Percentiles rank a stretch among this genome's conserved stretches.
Evolutionary conservation across 2,797 vertebrate species (phyloP).

Genomic region (Danio jaintianensis): DNA sequence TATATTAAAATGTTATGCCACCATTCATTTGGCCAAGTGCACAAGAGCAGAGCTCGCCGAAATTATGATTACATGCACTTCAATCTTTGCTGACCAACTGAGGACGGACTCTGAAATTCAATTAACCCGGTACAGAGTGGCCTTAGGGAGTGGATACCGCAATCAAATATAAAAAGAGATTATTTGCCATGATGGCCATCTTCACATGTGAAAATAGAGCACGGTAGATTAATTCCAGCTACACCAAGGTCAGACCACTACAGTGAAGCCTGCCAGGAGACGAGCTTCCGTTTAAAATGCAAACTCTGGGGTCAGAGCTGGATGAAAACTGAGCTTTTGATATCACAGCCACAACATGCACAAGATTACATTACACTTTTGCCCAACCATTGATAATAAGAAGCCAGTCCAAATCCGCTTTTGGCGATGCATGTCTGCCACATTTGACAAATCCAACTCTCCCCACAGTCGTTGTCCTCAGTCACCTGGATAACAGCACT

Average conservation of each 20-base stretch:
- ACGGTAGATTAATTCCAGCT: constrained; percentile 12
- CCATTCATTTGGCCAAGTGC: constrained; percentile 1
- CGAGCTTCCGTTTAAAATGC: constrained; percentile 10
- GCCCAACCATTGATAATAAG: not conserved
- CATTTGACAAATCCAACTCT: constrained; percentile 23
- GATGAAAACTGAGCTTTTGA: constrained; percentile 2
- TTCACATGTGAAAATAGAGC: constrained; percentile 34
- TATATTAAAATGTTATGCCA: constrained; percentile 23
- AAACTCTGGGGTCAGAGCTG: not conserved
- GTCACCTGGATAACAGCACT: constrained; percentile 3
- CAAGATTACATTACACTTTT: constrained; percentile 13
- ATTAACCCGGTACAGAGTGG: constrained; percentile 41
- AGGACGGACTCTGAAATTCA: constrained; percentile 50
- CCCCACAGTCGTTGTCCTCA: not conserved
- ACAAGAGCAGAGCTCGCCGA: not conserved
- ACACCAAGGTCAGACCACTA: constrained; percentile 1
- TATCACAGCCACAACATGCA: constrained; percentile 28
- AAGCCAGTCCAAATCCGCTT: constrained; percentile 27
- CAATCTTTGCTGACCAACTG: constrained; percentile 38
- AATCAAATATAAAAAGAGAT: constrained; percentile 56
- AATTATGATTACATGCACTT: constrained; percentile 51
- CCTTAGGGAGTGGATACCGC: constrained; percentile 44
- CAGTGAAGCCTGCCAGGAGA: not conserved
- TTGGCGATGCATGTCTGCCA: constrained; percentile 15
- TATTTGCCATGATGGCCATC: constrained; percentile 45